Percentiles rank a stretch among this genome's conserved stretches.
Evolutionary conservation across 2,888 invertebrate species (phyloP).

Genomic region (Drosophila niveifrons): DNA sequence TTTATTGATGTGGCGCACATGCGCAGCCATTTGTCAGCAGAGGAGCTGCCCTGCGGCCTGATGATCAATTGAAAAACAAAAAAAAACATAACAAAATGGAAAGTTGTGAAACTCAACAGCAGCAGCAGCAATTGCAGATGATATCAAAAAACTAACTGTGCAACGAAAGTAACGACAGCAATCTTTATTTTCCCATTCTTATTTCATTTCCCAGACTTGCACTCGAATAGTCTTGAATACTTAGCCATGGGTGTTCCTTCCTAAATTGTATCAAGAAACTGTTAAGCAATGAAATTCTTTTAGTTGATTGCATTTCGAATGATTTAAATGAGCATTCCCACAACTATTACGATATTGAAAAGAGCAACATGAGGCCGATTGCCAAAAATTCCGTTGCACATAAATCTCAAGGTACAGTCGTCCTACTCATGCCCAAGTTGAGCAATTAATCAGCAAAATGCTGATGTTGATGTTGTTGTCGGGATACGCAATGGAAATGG

Average conservation of each 20-base stretch:
- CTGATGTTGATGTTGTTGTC: not conserved
- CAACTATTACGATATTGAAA: slow-evolving; percentile 57
- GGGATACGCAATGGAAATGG: slow-evolving; percentile 46
- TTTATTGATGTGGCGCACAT: slow-evolving; percentile 76
- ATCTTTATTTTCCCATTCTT: not conserved
- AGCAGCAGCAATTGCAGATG: not conserved
- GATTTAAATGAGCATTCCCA: slow-evolving; percentile 62
- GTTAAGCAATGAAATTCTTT: slow-evolving; percentile 18
- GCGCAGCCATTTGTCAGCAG: slow-evolving; percentile 64
- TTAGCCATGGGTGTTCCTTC: slow-evolving; percentile 43
- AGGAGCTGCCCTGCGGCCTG: slow-evolving; percentile 29
- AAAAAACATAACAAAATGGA: slow-evolving; percentile 58
- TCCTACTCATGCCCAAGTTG: slow-evolving; percentile 18
- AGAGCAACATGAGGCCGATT: slow-evolving; percentile 68
- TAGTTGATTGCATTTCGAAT: slow-evolving; percentile 51
- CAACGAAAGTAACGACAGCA: not conserved
- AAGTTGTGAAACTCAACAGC: slow-evolving; percentile 58
- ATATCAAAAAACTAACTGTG: not conserved
- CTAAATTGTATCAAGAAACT: slow-evolving; percentile 38
- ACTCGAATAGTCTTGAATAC: slow-evolving; percentile 39
- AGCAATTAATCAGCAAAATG: slow-evolving; percentile 64
- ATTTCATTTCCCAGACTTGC: slow-evolving; percentile 47
- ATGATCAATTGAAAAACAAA: slow-evolving; percentile 60
- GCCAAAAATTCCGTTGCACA: slow-evolving; percentile 59
- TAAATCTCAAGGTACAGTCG: slow-evolving; percentile 62